These are phyloP conservation scores for Harmothoe impar DNA, from an alignment of 2,888 invertebrate genomes.

Conservation along the genomic window DNA sequence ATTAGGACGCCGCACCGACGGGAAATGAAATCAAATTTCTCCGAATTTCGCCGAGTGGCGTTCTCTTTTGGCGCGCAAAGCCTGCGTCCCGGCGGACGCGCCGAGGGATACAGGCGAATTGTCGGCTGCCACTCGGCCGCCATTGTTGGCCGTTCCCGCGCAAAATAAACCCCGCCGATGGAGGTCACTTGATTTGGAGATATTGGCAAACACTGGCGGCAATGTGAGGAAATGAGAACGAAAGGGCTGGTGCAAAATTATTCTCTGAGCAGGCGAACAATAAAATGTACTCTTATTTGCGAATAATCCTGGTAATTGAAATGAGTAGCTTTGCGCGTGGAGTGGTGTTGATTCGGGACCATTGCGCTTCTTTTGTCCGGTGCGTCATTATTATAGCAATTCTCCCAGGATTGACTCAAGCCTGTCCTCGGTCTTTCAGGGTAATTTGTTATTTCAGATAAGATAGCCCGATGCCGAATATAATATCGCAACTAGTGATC, in stretches of 20 bases:
- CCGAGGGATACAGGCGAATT: constrained; percentile 57
- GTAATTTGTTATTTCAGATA: constrained; percentile 59
- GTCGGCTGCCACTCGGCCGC: constrained; percentile 42
- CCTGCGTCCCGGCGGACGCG: constrained; percentile 38
- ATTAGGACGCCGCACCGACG: constrained; percentile 45
- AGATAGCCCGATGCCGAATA: neutral
- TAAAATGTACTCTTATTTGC: constrained; percentile 62
- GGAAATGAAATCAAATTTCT: constrained; percentile 59
- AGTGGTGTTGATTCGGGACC: constrained; percentile 50
- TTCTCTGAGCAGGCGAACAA: constrained; percentile 44
- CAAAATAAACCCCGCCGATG: constrained; percentile 56
- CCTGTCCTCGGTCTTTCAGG: neutral
- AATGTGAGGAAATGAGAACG: constrained; percentile 61
- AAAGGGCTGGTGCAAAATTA: constrained; percentile 59
- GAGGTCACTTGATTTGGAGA: constrained; percentile 61
- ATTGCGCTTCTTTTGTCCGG: constrained; percentile 37
- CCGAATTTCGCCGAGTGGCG: constrained; percentile 29
- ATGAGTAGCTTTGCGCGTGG: constrained; percentile 39
- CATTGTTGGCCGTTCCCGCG: constrained; percentile 49
- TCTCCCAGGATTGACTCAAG: constrained; percentile 11
- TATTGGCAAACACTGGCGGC: constrained; percentile 62
- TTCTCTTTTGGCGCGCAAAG: constrained; percentile 56
- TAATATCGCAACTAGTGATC: neutral
- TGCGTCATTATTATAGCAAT: constrained; percentile 36
- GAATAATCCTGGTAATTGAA: constrained; percentile 63